Evolutionary conservation across 2,113 vertebrate genomes (phyloP).

Genomic region (Heteronetta atricapilla): DNA sequence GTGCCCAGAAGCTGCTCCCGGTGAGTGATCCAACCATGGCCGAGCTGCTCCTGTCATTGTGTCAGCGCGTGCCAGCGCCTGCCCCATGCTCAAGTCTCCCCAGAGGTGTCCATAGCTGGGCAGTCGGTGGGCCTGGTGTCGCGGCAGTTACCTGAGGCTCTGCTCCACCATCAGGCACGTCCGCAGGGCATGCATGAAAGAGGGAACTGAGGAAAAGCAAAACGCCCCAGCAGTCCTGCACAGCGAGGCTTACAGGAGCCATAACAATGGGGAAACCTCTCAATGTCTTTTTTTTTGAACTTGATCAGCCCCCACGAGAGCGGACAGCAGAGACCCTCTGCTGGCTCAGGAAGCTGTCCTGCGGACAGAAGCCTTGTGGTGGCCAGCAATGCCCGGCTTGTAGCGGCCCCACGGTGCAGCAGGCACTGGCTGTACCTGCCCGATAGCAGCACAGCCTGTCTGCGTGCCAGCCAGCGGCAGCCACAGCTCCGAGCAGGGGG

Average conservation of each 20-base stretch:
- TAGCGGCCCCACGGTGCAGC: accelerated
- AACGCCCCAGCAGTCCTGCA: background rate
- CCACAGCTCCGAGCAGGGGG: background rate
- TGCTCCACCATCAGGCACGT: background rate
- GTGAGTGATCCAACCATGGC: background rate
- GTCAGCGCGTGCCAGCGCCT: background rate
- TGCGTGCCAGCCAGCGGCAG: background rate
- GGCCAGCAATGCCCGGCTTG: background rate
- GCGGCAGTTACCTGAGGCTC: background rate
- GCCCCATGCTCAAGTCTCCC: background rate
- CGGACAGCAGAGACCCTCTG: background rate
- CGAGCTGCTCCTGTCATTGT: background rate
- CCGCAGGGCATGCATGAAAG: background rate
- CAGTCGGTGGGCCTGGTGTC: background rate
- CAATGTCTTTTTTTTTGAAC: background rate
- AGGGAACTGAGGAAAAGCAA: background rate
- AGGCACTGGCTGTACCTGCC: background rate
- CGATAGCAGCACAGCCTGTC: background rate
- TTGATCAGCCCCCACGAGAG: background rate
- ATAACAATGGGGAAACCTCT: background rate
- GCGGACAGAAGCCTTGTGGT: background rate
- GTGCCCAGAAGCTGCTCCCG: background rate
- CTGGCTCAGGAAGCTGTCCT: background rate
- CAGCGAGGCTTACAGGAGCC: background rate
- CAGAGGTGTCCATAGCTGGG: background rate